A percentile compares a stretch with the other conserved stretches of the same genome.
Evolutionary conservation across 1,140 invertebrate genomes (phyloP).

Genomic region (Brachystomella parvula): DNA sequence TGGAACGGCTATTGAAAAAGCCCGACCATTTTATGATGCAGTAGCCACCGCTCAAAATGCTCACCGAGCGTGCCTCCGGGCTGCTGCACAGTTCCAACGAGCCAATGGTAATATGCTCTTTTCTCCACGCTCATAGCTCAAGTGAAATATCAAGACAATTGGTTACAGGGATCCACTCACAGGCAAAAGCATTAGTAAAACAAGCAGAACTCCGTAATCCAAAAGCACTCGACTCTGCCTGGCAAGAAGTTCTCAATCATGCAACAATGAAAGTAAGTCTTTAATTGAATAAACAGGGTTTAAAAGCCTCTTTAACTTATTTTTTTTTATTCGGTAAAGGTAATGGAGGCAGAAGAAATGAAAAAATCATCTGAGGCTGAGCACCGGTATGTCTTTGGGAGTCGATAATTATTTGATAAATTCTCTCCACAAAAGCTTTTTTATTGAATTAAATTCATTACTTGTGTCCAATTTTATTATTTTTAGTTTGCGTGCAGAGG

Average conservation of each 20-base stretch:
- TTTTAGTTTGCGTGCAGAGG: conserved; percentile 70
- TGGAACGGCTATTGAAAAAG: conserved; percentile 77
- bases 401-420: too few species aligned
- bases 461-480: too few species aligned
- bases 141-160: neutral
- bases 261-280: conserved; percentile 71
- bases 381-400: too few species aligned
- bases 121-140: neutral
- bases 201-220: conserved; percentile 75
- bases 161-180: conserved; percentile 65
- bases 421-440: too few species aligned
- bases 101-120: conserved; percentile 62
- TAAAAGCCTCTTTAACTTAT: conserved; percentile 1
- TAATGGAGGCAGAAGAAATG: conserved; percentile 86
- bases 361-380: conserved; percentile 66
- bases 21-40: conserved; percentile 84
- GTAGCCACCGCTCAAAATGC: conserved; percentile 54
- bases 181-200: conserved; percentile 93
- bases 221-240: conserved; percentile 79
- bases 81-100: conserved; percentile 82
- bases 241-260: conserved; percentile 97
- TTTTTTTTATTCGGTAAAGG: conserved; percentile 49
- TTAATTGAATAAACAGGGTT: conserved; percentile 1
- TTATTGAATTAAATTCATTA: too few species aligned
- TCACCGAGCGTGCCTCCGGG: conserved; percentile 74